These are phyloP conservation scores for Neoaliturus tenellus DNA, from an alignment of 2,888 invertebrate genomes.

Conservation along the genomic window DNA sequence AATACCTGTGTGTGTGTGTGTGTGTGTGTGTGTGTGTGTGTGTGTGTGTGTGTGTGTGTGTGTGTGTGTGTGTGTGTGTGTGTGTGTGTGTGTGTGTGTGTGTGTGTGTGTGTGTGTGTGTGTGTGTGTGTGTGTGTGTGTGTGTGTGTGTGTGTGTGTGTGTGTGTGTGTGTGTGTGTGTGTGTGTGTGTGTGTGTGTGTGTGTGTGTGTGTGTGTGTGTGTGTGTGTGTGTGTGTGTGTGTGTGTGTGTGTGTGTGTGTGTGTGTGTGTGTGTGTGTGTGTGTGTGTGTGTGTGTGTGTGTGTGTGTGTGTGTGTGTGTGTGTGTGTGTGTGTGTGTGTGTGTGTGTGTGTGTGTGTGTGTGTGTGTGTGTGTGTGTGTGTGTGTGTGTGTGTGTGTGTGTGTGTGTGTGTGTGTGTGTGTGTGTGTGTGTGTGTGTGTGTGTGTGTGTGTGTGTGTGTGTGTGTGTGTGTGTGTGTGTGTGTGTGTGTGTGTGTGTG, in stretches of 20 bases:
- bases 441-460: too few relatives aligned
- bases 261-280: conserved; percentile 42
- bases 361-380: conserved; percentile 42
- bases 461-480: too few relatives aligned
- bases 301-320: conserved; percentile 42
- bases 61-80: conserved; percentile 48
- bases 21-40: conserved; percentile 47
- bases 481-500: too few relatives aligned
- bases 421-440: too few relatives aligned
- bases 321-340: conserved; percentile 42
- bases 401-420: conserved; percentile 41
- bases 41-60: conserved; percentile 48
- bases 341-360: conserved; percentile 42
- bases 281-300: conserved; percentile 42
- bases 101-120: conserved; percentile 32
- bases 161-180: conserved; percentile 46
- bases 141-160: conserved; percentile 46
- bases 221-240: conserved; percentile 42
- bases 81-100: conserved; percentile 46
- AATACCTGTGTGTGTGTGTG: conserved; percentile 42
- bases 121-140: conserved; percentile 46
- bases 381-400: conserved; percentile 42
- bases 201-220: conserved; percentile 47
- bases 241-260: conserved; percentile 42
- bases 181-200: conserved; percentile 48